Conservation (phyloP, 2,797 vertebrate species). For the Channa striata region DNA sequence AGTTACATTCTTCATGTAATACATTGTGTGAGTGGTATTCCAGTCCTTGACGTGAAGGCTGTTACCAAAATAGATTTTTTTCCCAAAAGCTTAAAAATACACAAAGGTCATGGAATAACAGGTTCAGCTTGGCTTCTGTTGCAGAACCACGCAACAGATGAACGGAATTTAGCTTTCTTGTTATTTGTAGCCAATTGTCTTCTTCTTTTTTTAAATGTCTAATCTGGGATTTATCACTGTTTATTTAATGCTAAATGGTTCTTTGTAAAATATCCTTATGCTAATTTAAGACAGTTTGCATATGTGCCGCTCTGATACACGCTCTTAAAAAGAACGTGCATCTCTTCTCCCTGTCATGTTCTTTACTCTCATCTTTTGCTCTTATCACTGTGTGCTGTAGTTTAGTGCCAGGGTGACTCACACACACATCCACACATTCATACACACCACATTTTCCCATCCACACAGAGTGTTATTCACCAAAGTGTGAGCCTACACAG, state of each 20-base stretch:
- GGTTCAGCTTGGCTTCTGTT: no score
- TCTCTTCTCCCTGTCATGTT: conserved; percentile 29
- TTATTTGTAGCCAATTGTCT: not conserved
- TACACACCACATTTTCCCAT: conserved; percentile 48
- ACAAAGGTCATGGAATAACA: no score
- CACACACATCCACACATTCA: conserved; percentile 15
- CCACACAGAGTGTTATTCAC: conserved; percentile 40
- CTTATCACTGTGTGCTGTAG: conserved; percentile 29
- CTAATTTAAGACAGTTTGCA: not conserved
- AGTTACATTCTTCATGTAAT: not conserved
- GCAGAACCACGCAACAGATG: no score
- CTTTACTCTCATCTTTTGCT: conserved; percentile 36
- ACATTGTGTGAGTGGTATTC: no score
- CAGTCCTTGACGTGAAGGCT: no score
- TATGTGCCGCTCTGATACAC: not conserved
- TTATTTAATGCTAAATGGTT: no score
- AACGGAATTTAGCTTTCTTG: not conserved
- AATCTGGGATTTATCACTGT: no score
- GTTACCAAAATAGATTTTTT: not conserved
- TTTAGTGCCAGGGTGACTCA: conserved; percentile 32
- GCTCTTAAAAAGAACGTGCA: conserved; percentile 1
- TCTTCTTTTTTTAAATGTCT: no score
- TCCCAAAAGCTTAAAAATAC: no score
- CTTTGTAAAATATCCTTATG: not conserved
- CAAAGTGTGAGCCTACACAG: conserved; percentile 43